A percentile compares a stretch with the other conserved stretches of the same genome.
These are phyloP conservation scores for Callaeas wilsoni DNA, from an alignment of 2,113 vertebrate species.

Conservation along the genomic window DNA sequence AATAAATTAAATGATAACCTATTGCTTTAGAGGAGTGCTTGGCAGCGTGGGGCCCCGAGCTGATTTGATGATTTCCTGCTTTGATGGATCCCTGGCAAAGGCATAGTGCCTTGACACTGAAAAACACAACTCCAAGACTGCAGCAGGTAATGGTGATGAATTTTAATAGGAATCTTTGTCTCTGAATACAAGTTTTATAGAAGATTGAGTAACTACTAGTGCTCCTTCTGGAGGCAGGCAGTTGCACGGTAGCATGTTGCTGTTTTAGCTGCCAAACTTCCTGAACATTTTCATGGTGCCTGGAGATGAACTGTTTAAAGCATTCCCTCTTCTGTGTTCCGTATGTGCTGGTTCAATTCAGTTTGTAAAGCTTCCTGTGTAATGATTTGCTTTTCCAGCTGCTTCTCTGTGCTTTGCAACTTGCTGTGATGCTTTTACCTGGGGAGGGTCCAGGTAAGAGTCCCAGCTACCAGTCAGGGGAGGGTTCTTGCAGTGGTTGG, in stretches of 20 bases:
- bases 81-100: constrained; percentile 53
- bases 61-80: constrained; percentile 32
- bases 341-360: not conserved
- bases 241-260: not conserved
- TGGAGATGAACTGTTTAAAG: not conserved
- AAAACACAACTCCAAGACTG: constrained; percentile 45
- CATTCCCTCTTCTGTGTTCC: not conserved
- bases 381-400: not conserved
- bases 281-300: not conserved
- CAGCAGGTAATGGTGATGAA: constrained; percentile 60
- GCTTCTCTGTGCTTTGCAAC: not conserved
- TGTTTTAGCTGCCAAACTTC: not conserved
- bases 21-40: not conserved
- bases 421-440: not conserved
- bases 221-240: not conserved
- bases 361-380: not conserved
- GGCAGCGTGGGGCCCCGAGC: not conserved
- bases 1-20: constrained; percentile 15
- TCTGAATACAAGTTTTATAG: constrained; percentile 29
- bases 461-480: not conserved
- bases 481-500: not conserved
- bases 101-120: not conserved
- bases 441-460: not conserved
- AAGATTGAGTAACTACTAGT: not conserved
- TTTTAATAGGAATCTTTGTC: constrained; percentile 57